phyloP scores from a whole-genome alignment of 2,797 vertebrate species.

The Morelia viridis region DNA sequence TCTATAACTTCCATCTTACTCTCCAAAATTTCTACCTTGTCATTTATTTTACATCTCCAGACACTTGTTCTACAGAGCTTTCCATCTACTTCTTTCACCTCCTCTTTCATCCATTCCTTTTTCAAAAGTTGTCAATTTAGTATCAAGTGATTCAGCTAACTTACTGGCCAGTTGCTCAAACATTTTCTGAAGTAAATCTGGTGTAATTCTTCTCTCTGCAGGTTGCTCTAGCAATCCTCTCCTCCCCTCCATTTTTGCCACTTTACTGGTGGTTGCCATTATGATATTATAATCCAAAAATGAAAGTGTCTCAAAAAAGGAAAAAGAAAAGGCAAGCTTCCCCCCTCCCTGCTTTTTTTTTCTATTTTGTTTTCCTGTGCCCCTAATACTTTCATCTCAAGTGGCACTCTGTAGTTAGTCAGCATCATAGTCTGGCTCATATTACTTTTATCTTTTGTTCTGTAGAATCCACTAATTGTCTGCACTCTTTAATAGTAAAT shows the following conservation, averaged over 20 bases:
- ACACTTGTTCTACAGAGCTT: neutral
- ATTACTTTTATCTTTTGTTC: neutral
- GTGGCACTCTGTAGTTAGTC: neutral
- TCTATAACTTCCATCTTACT: neutral
- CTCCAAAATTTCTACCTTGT: neutral
- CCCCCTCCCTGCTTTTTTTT: neutral
- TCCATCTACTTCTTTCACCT: neutral
- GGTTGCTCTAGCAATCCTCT: neutral
- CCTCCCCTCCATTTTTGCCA: neutral
- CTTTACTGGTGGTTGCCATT: neutral
- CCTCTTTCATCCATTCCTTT: neutral
- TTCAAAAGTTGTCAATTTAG: neutral
- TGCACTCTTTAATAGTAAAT: neutral
- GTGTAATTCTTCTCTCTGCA: neutral
- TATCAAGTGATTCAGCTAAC: neutral
- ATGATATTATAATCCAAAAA: neutral
- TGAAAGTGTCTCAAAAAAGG: neutral
- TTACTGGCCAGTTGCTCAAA: neutral
- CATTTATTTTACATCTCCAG: neutral
- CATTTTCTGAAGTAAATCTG: neutral
- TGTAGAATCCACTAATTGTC: neutral
- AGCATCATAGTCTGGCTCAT: neutral
- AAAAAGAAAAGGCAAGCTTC: neutral
- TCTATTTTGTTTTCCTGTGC: neutral
- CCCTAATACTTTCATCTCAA: neutral